These are phyloP conservation scores for Volucella bombylans DNA, from an alignment of 2,888 invertebrate species.

Conservation along the genomic window DNA sequence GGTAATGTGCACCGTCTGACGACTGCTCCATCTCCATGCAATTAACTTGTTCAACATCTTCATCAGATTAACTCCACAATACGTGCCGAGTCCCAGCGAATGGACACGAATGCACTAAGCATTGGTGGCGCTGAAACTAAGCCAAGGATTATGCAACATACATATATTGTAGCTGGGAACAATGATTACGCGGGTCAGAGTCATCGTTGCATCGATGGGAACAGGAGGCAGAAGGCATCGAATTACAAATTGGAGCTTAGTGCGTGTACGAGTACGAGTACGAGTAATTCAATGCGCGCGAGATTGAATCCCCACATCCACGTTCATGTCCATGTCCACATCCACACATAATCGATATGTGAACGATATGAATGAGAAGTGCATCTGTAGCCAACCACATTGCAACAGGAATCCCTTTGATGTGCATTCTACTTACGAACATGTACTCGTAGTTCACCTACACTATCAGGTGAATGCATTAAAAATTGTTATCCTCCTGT, in stretches of 20 bases:
- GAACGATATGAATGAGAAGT: conserved; percentile 13
- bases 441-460: no score
- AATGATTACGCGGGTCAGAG: conserved; percentile 48
- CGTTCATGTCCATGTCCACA: no score
- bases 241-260: conserved; percentile 63
- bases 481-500: no score
- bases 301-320: conserved; percentile 40
- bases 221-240: conserved; percentile 24
- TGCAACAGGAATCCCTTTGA: no score
- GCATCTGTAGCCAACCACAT: conserved; percentile 4
- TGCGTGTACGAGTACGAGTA: conserved; percentile 26
- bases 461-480: no score
- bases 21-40: conserved; percentile 42
- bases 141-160: conserved; percentile 59
- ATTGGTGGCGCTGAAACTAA: conserved; percentile 40
- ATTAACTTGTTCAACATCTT: conserved; percentile 71
- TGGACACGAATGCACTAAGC: background rate
- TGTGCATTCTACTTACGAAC: no score
- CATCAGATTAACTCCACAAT: conserved; percentile 66
- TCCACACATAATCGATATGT: conserved; percentile 38
- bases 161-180: conserved; percentile 33
- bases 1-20: conserved; percentile 36
- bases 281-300: conserved; percentile 43
- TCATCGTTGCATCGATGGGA: conserved; percentile 2
- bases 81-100: conserved; percentile 36